Percentiles rank a stretch among this genome's conserved stretches.
Conservation (phyloP, 1,140 invertebrate genomes). For the Centruroides sculpturatus region DNA sequence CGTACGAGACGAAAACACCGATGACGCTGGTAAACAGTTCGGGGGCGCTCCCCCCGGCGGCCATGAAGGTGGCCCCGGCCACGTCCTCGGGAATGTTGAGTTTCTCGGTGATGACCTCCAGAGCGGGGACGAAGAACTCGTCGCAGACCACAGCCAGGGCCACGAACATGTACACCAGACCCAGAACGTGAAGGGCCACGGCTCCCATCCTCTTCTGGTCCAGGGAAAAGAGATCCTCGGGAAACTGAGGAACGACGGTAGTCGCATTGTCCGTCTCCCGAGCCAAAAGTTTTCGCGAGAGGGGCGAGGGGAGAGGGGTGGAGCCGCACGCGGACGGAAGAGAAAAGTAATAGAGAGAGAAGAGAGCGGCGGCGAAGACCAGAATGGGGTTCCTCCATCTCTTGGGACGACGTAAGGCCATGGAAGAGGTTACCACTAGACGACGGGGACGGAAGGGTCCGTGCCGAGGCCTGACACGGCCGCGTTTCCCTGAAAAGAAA, state of each 20-base stretch:
- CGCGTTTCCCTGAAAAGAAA: too few relatives aligned
- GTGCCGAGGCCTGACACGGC: too few relatives aligned
- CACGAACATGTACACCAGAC: constrained; percentile 88
- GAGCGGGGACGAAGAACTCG: constrained; percentile 81
- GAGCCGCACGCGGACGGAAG: background rate
- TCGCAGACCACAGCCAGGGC: constrained; percentile 82
- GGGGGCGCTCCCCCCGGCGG: constrained; percentile 76
- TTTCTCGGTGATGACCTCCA: constrained; percentile 89
- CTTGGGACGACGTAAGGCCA: background rate
- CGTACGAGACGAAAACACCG: constrained; percentile 86
- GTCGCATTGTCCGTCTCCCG: background rate
- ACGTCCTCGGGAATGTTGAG: constrained; percentile 78
- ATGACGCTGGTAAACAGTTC: constrained; percentile 85
- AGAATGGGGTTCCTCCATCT: constrained; percentile 11
- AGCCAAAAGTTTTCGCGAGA: background rate
- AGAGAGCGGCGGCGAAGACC: background rate
- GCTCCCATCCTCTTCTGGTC: constrained; percentile 67
- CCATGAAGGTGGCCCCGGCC: constrained; percentile 86
- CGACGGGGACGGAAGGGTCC: too few relatives aligned
- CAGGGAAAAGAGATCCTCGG: constrained; percentile 68
- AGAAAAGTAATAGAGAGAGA: constrained; percentile 10
- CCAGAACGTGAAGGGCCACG: constrained; percentile 68
- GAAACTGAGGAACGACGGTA: constrained; percentile 40
- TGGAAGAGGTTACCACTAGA: too few relatives aligned
- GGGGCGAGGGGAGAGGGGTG: background rate